phyloP scores from a whole-genome alignment of 2,888 invertebrate species.

The Liopterus haemorrhoidalis region DNA sequence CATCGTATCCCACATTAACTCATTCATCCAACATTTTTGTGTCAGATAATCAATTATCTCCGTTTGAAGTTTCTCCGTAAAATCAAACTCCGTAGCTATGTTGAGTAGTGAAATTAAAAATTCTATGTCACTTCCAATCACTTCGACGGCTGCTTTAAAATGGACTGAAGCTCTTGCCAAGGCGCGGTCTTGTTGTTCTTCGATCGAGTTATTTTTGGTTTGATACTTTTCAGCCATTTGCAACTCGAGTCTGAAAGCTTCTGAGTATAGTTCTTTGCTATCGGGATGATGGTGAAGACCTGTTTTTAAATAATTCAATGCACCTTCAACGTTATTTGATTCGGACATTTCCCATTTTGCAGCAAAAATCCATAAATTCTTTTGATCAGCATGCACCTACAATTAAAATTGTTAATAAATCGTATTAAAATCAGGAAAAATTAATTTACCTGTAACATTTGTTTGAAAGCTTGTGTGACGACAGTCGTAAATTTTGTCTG shows the following conservation, averaged over 20 bases:
- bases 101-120: constrained; percentile 58
- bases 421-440: constrained; percentile 17
- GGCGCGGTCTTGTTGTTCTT: constrained; percentile 47
- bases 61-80: constrained; percentile 54
- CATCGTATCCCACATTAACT: constrained; percentile 55
- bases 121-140: constrained; percentile 48
- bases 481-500: constrained; percentile 54
- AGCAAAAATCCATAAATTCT: constrained; percentile 72
- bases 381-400: constrained; percentile 65
- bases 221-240: constrained; percentile 5
- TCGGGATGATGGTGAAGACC: constrained; percentile 70
- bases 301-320: constrained; percentile 65
- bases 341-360: constrained; percentile 73
- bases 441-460: constrained; percentile 55
- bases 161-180: constrained; percentile 55
- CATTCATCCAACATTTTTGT: constrained; percentile 48
- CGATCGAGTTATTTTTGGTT: not conserved
- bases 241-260: constrained; percentile 56
- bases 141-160: constrained; percentile 56
- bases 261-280: constrained; percentile 62
- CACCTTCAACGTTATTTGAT: constrained; percentile 59
- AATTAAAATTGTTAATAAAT: constrained; percentile 37
- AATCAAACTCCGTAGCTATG: constrained; percentile 52
- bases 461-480: constrained; percentile 53
- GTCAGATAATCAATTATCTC: constrained; percentile 50